Conservation (phyloP, 2,113 vertebrate species). For the Sylvietta virens region DNA sequence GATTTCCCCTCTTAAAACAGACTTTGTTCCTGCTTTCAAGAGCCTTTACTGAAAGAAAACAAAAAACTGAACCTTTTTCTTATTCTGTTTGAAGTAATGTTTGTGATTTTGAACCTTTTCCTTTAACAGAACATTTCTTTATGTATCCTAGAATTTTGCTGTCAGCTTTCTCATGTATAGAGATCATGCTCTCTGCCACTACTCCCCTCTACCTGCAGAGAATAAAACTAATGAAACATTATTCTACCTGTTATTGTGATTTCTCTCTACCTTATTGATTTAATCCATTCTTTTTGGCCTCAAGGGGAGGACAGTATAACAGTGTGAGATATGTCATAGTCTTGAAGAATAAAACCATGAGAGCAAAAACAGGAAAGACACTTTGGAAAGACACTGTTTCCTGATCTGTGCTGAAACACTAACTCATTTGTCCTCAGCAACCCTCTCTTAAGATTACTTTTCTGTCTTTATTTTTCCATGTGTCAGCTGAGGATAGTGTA, state of each 20-base stretch:
- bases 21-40: neutral
- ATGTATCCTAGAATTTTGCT: neutral
- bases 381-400: neutral
- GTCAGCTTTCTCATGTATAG: neutral
- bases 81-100: neutral
- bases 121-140: neutral
- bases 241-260: neutral
- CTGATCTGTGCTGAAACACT: neutral
- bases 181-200: neutral
- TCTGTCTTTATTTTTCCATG: neutral
- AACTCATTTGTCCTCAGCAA: neutral
- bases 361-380: neutral
- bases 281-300: neutral
- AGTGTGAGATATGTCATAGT: neutral
- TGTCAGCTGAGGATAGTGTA: neutral
- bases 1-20: neutral
- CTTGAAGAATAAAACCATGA: neutral
- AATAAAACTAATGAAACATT: neutral
- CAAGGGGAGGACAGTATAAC: neutral
- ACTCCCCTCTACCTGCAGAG: neutral
- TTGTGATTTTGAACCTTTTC: neutral
- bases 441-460: neutral
- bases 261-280: neutral
- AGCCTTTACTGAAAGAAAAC: neutral
- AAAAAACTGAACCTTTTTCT: neutral